phyloP scores from a whole-genome alignment of 2,797 vertebrate species.

The Phrynocephalus vlangalii region DNA sequence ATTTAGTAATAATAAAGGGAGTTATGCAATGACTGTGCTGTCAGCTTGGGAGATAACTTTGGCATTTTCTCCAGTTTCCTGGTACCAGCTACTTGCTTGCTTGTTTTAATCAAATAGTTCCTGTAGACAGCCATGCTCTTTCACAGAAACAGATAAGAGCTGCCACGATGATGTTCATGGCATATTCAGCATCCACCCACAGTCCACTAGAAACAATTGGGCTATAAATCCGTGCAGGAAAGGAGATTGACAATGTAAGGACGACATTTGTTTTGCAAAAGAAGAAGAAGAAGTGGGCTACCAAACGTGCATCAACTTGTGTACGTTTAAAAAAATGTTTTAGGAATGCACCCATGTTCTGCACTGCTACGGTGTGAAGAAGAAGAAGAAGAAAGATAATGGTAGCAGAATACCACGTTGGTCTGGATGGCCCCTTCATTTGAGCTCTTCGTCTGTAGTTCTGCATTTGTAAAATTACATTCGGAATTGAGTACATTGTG shows the following conservation, averaged over 20 bases:
- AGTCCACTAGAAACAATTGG: slow-evolving; percentile 70
- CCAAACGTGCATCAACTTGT: slow-evolving; percentile 58
- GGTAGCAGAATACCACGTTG: slow-evolving; percentile 19
- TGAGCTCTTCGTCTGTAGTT: slow-evolving; percentile 40
- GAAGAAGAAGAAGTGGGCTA: slow-evolving; percentile 57
- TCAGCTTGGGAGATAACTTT: slow-evolving; percentile 84
- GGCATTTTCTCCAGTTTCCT: slow-evolving; percentile 84
- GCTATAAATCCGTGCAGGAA: slow-evolving; percentile 58
- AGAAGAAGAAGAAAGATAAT: slow-evolving; percentile 41
- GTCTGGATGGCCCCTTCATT: slow-evolving; percentile 42
- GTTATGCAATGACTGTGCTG: slow-evolving; percentile 87
- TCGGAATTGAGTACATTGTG: slow-evolving; percentile 1
- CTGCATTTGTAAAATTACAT: not conserved
- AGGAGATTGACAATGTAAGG: slow-evolving; percentile 69
- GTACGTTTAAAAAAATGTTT: slow-evolving; percentile 36
- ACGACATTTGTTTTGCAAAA: slow-evolving; percentile 64
- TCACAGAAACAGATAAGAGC: slow-evolving; percentile 73
- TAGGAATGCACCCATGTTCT: slow-evolving; percentile 36
- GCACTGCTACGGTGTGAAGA: slow-evolving; percentile 48
- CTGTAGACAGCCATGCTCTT: slow-evolving; percentile 82
- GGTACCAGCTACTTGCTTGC: slow-evolving; percentile 87
- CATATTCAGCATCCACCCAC: slow-evolving; percentile 66
- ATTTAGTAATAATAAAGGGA: slow-evolving; percentile 85
- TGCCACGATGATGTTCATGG: slow-evolving; percentile 71
- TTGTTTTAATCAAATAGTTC: slow-evolving; percentile 82